These are phyloP conservation scores for Dendrocopos noguchii DNA, from an alignment of 2,113 vertebrate species.

Conservation along the genomic window DNA sequence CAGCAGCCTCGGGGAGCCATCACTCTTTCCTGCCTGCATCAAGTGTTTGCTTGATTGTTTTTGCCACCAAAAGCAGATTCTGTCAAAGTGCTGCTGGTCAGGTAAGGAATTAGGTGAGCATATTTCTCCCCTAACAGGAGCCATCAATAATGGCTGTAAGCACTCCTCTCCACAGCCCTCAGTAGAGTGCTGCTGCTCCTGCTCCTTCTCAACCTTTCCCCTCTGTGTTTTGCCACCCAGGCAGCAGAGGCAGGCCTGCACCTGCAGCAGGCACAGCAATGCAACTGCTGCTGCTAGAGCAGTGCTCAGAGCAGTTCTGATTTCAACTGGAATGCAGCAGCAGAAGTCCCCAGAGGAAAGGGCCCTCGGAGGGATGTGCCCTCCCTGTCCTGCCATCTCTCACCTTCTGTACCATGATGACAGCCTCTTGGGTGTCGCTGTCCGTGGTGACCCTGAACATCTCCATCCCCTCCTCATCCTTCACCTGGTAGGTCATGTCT, in stretches of 20 bases:
- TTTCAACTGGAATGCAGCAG: not conserved
- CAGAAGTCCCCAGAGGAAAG: not conserved
- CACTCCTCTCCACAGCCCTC: not conserved
- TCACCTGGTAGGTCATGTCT: conserved; percentile 94
- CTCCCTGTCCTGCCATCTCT: not conserved
- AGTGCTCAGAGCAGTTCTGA: not conserved
- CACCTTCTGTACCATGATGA: conserved; percentile 91
- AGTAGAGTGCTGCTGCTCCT: not conserved
- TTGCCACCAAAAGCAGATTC: conserved; percentile 33
- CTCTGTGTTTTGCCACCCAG: not conserved
- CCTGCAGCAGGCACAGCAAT: not conserved
- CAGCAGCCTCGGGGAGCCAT: not conserved
- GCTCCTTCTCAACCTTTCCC: not conserved
- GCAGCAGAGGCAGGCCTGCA: not conserved
- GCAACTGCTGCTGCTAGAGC: not conserved
- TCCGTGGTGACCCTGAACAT: conserved; percentile 92
- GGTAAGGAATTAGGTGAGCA: not conserved
- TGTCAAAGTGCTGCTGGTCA: not conserved
- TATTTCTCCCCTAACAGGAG: not conserved
- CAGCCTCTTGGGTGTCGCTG: conserved; percentile 90
- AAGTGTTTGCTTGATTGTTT: conserved; percentile 3
- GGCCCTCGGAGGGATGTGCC: not conserved
- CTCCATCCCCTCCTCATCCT: conserved; percentile 86
- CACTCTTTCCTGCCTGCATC: not conserved
- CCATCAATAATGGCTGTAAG: not conserved